Base-by-base conservation (phyloP, 2,113 vertebrate genomes). In the Sula dactylatra region DNA sequence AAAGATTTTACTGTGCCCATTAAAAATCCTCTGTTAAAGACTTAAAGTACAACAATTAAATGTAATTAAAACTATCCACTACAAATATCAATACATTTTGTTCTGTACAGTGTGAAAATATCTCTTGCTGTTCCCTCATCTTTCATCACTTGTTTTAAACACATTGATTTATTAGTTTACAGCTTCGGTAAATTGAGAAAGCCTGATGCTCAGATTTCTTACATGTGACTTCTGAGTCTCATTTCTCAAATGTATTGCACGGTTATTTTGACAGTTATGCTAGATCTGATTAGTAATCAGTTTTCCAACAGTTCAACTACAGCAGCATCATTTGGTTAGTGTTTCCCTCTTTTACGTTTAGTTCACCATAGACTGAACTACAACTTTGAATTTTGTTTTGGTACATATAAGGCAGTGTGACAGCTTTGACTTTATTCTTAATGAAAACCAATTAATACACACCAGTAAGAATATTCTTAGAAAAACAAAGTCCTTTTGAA, bases 141-240 rank as follows among this genome's bases (percentile, higher is more conserved):
- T 69, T 96, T 97, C 86, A 89, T 79, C 73, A 79, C 69, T 86
- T 94, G 50, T 84, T 95, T 92, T 82, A 85, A 93, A 94, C 83
- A 94, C 78, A 73, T 24, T 87, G 88, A 96, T 93, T 78, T 92
- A 92, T 96, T 88, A 76, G 86, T 79, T 88, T 88, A 83, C 24
- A 88, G 55, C 47, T 78, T 50, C 59, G 40, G 34, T 66, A 94
- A 88, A 93, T 9, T 84, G 72, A 90, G 83, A 83, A 96, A 62
- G 31, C 59, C 67, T 90, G 36, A 79, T 90, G 58, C 59, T 94
- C 54, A 73, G 62, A 56, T 61, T 88, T 95, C 94, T 96, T 70
- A 79, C 67, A 72, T 38, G 55, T 90, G 76, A 82, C n/a, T 93
- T 95, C 62, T 92, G 80, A 90, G 71, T 44, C 47, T 93, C 64